Base-by-base conservation (phyloP, 2,113 vertebrate genomes). In the Laterallus jamaicensis region DNA sequence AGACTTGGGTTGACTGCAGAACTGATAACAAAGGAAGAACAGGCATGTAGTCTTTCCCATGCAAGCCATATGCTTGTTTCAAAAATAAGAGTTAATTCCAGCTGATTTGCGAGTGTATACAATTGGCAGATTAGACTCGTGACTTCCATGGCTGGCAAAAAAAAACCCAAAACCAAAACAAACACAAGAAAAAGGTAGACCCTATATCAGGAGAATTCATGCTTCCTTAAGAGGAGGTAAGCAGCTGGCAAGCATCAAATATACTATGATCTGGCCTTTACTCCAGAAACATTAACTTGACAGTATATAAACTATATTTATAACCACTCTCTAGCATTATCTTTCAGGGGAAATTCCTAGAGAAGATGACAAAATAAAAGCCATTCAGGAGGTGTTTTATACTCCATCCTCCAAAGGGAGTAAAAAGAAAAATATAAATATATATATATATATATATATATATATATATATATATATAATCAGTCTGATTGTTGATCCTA, bases 231-330 rank as follows among this genome's bases (percentile, higher is more conserved):
- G 56, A 79, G 10, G 25, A 68, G 11, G 32, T 49, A 78, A 86
- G 73, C 88, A 92, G 79, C 64, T 95, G 88, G 77, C 58, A 94
- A 86, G 20, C 28, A 62, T 86, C 64, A 95, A 68, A 73, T 60
- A 62, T 60, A 17, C 32, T 44, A 10, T 73, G 66, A 92, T 68
- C 73, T 75, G 44, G 62, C 24, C 16, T 92, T 88, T 89, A 84
- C 49, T 78, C 54, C 35, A 88, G 58, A 92, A 95, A 90, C 3
- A 47, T 76, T 91, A 76, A 76, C 91, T 91, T 69, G 90, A 81
- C 73, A 68, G 60, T 79, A 60, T 86, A 90, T 94, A 96, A 96
- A 91, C 39, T 75, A 56, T 83, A 64, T 88, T 93, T 94, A 96
- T 66, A 95, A 83, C 35, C 58, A 75, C 28, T 71, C 39, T 79